Evolutionary conservation across 2,113 vertebrate species (phyloP).

Genomic region (Catharus bicknelli): DNA sequence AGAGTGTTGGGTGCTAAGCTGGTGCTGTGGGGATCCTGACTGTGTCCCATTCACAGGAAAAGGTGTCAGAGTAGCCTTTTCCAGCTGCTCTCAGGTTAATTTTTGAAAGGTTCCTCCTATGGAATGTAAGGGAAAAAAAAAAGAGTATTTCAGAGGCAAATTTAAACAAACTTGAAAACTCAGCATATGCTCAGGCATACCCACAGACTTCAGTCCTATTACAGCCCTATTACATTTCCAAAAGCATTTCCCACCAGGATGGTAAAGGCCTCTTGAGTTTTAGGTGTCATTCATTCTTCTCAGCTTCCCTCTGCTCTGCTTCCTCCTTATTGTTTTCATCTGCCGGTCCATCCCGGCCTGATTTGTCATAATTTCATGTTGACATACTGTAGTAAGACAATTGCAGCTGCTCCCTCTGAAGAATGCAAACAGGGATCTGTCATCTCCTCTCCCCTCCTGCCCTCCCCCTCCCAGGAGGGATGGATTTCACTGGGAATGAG

Average conservation of each 20-base stretch:
- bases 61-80: conserved; percentile 28
- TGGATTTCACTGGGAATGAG: conserved; percentile 22
- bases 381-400: conserved; percentile 57
- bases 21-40: background rate
- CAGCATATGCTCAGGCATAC: background rate
- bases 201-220: background rate
- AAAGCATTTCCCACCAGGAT: background rate
- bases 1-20: background rate
- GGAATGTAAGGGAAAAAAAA: background rate
- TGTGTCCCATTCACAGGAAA: background rate
- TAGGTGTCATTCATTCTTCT: background rate
- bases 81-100: conserved; percentile 25
- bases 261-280: background rate
- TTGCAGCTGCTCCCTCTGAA: conserved; percentile 60
- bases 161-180: background rate
- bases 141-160: background rate
- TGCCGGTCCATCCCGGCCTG: conserved; percentile 1
- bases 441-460: background rate
- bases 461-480: background rate
- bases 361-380: conserved; percentile 56
- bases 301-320: background rate
- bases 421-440: conserved; percentile 60
- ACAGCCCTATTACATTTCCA: background rate
- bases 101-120: conserved; percentile 11
- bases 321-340: conserved; percentile 44